Evolutionary conservation across 2,113 vertebrate genomes (phyloP).

Genomic region (Aegithalos caudatus): DNA sequence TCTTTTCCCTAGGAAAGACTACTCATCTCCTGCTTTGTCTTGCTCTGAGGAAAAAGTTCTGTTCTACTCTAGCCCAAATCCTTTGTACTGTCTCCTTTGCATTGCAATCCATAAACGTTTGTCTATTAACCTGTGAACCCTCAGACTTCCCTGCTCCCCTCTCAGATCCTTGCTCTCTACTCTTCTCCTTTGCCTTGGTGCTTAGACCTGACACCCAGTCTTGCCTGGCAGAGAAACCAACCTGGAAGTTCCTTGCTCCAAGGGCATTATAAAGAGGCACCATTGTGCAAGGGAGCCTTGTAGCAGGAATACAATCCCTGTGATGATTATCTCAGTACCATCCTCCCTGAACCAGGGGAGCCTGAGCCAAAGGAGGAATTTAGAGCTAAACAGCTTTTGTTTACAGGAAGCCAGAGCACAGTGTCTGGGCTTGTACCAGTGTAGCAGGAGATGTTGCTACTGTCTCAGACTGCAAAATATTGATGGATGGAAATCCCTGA

Average conservation of each 20-base stretch:
- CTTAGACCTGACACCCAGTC: neutral
- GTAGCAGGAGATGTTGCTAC: conserved; percentile 46
- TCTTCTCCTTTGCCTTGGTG: neutral
- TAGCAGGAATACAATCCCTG: conserved; percentile 7
- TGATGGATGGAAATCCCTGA: conserved; percentile 36
- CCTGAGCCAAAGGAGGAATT: conserved; percentile 31
- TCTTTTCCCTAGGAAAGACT: neutral
- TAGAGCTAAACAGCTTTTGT: conserved; percentile 60
- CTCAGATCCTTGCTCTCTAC: neutral
- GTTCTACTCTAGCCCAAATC: neutral
- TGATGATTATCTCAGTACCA: conserved; percentile 36
- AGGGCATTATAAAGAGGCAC: conserved; percentile 13
- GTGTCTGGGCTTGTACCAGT: conserved; percentile 61
- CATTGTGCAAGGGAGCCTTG: neutral
- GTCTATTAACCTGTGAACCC: neutral
- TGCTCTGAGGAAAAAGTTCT: neutral
- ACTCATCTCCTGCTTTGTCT: neutral
- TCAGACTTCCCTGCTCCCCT: neutral
- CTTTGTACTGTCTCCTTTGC: neutral
- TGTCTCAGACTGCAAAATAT: conserved; percentile 36
- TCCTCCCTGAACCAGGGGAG: conserved; percentile 22
- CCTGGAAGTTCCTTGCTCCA: conserved; percentile 39
- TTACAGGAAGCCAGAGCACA: conserved; percentile 47
- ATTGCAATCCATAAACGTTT: neutral
- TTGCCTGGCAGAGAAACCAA: neutral